A percentile compares a stretch with the other conserved stretches of the same genome.
Evolutionary conservation across 2,888 invertebrate species (phyloP).

Genomic region (Chymomyza amoena): DNA sequence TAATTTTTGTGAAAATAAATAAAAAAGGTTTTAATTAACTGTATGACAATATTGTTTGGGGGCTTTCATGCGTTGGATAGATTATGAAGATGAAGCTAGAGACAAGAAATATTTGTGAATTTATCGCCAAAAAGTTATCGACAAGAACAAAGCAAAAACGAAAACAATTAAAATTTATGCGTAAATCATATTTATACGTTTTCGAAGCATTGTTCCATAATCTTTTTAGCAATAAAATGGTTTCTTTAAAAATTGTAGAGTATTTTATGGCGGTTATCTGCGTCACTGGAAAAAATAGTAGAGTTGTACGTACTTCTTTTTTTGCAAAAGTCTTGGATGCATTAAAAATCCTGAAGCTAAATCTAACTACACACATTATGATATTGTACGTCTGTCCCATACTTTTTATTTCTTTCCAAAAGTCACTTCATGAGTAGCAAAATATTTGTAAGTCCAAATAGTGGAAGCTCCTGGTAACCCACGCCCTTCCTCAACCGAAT

Average conservation of each 20-base stretch:
- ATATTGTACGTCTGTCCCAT: too few relatives aligned
- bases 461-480: background rate
- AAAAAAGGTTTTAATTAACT: slow-evolving; percentile 41
- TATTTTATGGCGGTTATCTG: too few relatives aligned
- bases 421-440: background rate
- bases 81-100: too few relatives aligned
- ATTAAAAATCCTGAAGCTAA: slow-evolving; percentile 50
- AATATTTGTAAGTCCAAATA: slow-evolving; percentile 3
- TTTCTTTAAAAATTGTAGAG: too few relatives aligned
- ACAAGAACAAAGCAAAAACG: too few relatives aligned
- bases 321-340: slow-evolving; percentile 34
- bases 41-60: slow-evolving; percentile 1
- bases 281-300: too few relatives aligned
- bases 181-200: too few relatives aligned
- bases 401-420: background rate
- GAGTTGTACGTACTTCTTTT: background rate
- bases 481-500: background rate
- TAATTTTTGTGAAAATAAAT: background rate
- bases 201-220: too few relatives aligned
- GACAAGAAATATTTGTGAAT: too few relatives aligned
- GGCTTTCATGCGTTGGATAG: background rate
- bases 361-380: slow-evolving; percentile 21
- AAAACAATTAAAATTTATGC: too few relatives aligned
- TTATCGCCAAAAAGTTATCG: too few relatives aligned
- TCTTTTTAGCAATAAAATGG: too few relatives aligned